Evolutionary conservation across 2,888 invertebrate genomes (phyloP).

Genomic region (Drosophila diplacantha): DNA sequence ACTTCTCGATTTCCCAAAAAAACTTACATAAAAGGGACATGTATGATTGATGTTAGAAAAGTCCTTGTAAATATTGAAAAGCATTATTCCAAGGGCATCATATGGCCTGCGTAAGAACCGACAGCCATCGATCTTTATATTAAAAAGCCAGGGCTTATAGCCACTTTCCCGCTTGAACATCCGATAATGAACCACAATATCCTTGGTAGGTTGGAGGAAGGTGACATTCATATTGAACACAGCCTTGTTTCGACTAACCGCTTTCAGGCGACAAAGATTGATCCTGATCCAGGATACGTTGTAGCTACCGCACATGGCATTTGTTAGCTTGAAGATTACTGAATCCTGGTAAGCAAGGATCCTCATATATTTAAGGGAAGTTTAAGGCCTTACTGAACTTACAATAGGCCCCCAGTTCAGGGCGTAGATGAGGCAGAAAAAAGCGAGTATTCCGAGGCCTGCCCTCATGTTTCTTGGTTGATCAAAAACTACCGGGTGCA

Average conservation of each 20-base stretch:
- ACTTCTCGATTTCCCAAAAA: neutral
- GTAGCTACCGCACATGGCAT: constrained; percentile 28
- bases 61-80: constrained; percentile 24
- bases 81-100: constrained; percentile 23
- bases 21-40: constrained; percentile 27
- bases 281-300: constrained; percentile 44
- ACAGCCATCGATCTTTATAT: constrained; percentile 30
- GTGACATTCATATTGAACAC: constrained; percentile 32
- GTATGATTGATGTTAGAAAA: constrained; percentile 45
- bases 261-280: constrained; percentile 42
- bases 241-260: constrained; percentile 35
- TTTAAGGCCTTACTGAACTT: neutral
- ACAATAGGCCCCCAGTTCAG: neutral
- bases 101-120: constrained; percentile 20
- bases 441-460: neutral
- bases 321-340: constrained; percentile 41
- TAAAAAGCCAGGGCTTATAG: constrained; percentile 43
- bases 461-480: neutral
- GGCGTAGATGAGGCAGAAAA: neutral
- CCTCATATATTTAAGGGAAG: neutral
- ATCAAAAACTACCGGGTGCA: neutral
- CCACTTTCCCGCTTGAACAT: constrained; percentile 42
- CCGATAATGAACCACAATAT: constrained; percentile 10
- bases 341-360: constrained; percentile 19
- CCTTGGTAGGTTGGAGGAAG: constrained; percentile 17